phyloP scores from a whole-genome alignment of 1,140 invertebrate species.

The Coelopa frigida region DNA sequence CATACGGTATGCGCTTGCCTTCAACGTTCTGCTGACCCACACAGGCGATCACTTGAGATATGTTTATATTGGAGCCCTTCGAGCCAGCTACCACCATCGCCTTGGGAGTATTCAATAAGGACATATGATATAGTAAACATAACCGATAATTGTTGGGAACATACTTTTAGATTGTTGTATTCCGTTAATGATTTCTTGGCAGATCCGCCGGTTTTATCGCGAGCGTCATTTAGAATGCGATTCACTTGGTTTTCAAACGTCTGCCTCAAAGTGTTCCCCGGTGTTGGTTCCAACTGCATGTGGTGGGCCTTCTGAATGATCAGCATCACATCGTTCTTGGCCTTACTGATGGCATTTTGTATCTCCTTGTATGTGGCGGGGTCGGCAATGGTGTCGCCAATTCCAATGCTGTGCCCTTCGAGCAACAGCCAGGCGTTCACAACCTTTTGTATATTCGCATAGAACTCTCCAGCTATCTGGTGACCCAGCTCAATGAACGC shows the following conservation, averaged over 20 bases:
- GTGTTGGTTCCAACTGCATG: conserved; percentile 94
- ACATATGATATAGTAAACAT: not conserved
- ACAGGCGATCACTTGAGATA: conserved; percentile 72
- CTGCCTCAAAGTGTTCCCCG: conserved; percentile 92
- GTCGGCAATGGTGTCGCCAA: conserved; percentile 99
- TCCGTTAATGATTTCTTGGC: conserved; percentile 97
- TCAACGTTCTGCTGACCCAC: conserved; percentile 91
- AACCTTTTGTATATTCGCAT: conserved; percentile 96
- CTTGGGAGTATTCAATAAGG: conserved; percentile 81
- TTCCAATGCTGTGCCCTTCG: conserved; percentile 95
- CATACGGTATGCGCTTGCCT: conserved; percentile 98
- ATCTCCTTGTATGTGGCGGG: conserved; percentile 94
- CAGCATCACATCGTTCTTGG: conserved; percentile 96
- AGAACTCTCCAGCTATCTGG: conserved; percentile 89
- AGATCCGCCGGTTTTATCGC: conserved; percentile 96
- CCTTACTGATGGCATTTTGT: conserved; percentile 93
- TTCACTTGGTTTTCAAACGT: conserved; percentile 85
- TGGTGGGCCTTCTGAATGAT: conserved; percentile 99
- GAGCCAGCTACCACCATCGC: conserved; percentile 98
- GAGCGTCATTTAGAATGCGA: conserved; percentile 96
- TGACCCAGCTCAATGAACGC: conserved; percentile 93
- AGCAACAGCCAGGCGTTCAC: conserved; percentile 96
- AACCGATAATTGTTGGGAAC: conserved; percentile 38
- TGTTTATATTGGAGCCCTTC: conserved; percentile 99
- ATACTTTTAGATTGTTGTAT: conserved; percentile 81